These are phyloP conservation scores for Cosmopolites sordidus DNA, from an alignment of 2,888 invertebrate genomes.

Conservation along the genomic window DNA sequence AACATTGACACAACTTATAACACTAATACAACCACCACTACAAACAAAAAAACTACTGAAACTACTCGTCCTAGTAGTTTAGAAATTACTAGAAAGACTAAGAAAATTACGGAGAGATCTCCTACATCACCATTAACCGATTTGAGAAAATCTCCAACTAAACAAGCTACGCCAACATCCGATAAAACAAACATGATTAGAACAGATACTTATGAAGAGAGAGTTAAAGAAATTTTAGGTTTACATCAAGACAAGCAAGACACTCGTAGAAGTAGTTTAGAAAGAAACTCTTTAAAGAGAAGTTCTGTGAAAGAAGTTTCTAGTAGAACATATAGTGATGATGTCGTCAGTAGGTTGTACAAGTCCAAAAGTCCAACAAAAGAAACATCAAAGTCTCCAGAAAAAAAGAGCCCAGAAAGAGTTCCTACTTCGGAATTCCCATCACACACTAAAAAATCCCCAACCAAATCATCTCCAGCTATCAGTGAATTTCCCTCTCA, in stretches of 20 bases:
- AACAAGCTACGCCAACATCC: constrained; percentile 41
- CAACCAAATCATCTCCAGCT: constrained; percentile 16
- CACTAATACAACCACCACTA: constrained; percentile 27
- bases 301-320: constrained; percentile 26
- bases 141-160: constrained; percentile 27
- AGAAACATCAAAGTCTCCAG: neutral
- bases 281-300: constrained; percentile 27
- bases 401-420: constrained; percentile 23
- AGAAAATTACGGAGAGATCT: constrained; percentile 40
- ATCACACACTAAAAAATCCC: constrained; percentile 25
- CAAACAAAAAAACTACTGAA: constrained; percentile 17
- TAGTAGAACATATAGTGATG: constrained; percentile 20
- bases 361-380: constrained; percentile 17
- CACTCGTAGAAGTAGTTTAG: constrained; percentile 30
- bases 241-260: constrained; percentile 50
- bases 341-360: constrained; percentile 10
- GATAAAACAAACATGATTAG: constrained; percentile 54
- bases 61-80: constrained; percentile 33
- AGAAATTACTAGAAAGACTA: constrained; percentile 35
- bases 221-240: constrained; percentile 66
- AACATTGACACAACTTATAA: constrained; percentile 42
- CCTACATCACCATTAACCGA: constrained; percentile 39
- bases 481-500: constrained; percentile 33
- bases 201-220: constrained; percentile 69
- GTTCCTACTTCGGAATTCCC: constrained; percentile 30